Evolutionary conservation across 1,140 invertebrate genomes (phyloP), one percentile per base, ranked within the genome.

Genomic region (Mercenaria mercenaria): DNA sequence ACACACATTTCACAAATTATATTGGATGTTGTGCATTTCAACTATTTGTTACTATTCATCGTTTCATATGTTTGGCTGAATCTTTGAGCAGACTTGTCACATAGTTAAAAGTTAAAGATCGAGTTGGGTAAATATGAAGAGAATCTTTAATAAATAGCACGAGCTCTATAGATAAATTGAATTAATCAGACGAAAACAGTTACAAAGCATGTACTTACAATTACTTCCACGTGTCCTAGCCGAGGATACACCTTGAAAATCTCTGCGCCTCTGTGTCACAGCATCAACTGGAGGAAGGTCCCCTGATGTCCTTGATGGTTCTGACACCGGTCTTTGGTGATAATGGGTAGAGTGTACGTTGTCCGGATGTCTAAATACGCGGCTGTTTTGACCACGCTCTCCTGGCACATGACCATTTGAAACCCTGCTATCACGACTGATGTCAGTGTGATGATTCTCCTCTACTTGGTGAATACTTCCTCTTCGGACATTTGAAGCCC

Each of bases 161-260:
- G n/a, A n/a, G n/a, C n/a, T n/a, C n/a, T n/a, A n/a, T n/a, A n/a
- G n/a, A n/a, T n/a, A n/a, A n/a, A n/a, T n/a, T n/a, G n/a, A n/a
- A n/a, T n/a, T n/a, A n/a, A n/a, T n/a, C n/a, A n/a, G n/a, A n/a
- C n/a, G n/a, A n/a, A n/a, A n/a, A n/a, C n/a, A n/a, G n/a, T n/a
- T n/a, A n/a, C n/a, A n/a, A n/a, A n/a, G n/a, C n/a, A n/a, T n/a
- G n/a, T n/a, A n/a, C n/a, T n/a, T n/a, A n/a, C n/a, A n/a, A n/a
- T n/a, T 72, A 72, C 67, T 72, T 15, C 67, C 67, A 6, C 67
- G 67, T 20, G 67, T 72, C 34, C 67, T 72, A 1, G 67, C 67
- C 39, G 67, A 72, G 1, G 67, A 72, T 15, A 72, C 67, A 3
- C 67, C 67, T 41, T 72, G 67, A 18, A 72, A 72, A 20, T 72